phyloP scores from a whole-genome alignment of 2,888 invertebrate genomes.

The Incurvaria masculella region DNA sequence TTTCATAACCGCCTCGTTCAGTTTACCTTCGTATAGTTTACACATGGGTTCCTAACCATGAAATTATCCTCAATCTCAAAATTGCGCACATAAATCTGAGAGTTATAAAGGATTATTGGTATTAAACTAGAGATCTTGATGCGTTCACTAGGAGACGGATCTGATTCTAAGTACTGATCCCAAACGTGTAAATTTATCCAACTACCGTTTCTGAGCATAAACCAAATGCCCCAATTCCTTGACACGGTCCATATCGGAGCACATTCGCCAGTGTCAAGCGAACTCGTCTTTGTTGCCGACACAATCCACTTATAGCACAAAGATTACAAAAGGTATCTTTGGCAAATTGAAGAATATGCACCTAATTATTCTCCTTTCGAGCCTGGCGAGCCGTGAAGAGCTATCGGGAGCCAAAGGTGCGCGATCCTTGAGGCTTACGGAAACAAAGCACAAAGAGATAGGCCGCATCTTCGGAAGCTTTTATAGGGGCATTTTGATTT shows the following conservation, averaged over 20 bases:
- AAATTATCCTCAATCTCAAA: no score
- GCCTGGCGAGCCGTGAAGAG: slow-evolving; percentile 35
- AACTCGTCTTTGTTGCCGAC: slow-evolving; percentile 35
- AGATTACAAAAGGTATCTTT: slow-evolving; percentile 44
- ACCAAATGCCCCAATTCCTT: no score
- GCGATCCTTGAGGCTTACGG: slow-evolving; percentile 48
- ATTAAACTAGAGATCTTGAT: no score
- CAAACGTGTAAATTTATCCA: no score
- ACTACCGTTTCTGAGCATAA: no score
- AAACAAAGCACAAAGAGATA: slow-evolving; percentile 39
- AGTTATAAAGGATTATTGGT: no score
- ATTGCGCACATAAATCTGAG: no score
- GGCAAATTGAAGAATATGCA: slow-evolving; percentile 56
- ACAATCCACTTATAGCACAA: slow-evolving; percentile 51
- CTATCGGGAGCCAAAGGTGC: slow-evolving; percentile 27
- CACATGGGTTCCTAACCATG: no score
- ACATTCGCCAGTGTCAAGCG: slow-evolving; percentile 34
- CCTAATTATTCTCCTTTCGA: slow-evolving; percentile 50
- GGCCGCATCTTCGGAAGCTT: background rate
- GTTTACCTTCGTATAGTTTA: no score
- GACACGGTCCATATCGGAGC: background rate
- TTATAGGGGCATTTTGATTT: background rate
- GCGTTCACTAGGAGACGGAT: no score
- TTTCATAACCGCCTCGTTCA: no score
- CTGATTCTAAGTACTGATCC: no score